phyloP scores from a whole-genome alignment of 2,888 invertebrate genomes.

The Platerodrilus igneus region DNA sequence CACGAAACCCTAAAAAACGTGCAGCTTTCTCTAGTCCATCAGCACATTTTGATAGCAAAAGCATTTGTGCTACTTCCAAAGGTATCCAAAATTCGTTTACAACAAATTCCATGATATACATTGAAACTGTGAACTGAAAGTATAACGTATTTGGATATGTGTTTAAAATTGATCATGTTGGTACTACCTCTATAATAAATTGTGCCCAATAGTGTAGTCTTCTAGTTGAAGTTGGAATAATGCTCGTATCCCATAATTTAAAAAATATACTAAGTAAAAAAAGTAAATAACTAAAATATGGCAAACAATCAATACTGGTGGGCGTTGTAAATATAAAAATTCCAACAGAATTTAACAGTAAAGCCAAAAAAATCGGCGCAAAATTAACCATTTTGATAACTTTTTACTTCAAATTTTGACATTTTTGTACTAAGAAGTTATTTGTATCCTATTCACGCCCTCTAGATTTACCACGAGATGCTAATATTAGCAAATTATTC shows the following conservation, averaged over 20 bases:
- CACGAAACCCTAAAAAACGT: constrained; percentile 27
- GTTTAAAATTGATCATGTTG: constrained; percentile 9
- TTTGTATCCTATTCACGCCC: too few species aligned
- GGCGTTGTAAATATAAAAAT: constrained; percentile 38
- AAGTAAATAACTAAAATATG: constrained; percentile 37
- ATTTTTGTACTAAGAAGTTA: too few species aligned
- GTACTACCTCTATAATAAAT: constrained; percentile 14
- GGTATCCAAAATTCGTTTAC: constrained; percentile 45
- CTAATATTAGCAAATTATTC: too few species aligned
- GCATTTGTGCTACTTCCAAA: constrained; percentile 34
- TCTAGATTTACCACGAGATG: too few species aligned
- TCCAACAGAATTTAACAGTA: constrained; percentile 35
- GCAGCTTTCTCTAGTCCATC: constrained; percentile 30
- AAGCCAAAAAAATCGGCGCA: constrained; percentile 37
- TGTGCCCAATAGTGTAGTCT: constrained; percentile 24
- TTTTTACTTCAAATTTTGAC: too few species aligned
- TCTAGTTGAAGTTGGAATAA: constrained; percentile 39
- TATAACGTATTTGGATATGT: constrained; percentile 1
- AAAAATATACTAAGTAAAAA: constrained; percentile 38
- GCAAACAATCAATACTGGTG: constrained; percentile 32
- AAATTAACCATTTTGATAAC: constrained; percentile 41
- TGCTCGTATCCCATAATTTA: constrained; percentile 37
- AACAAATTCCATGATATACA: constrained; percentile 40
- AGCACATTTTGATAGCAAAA: constrained; percentile 31
- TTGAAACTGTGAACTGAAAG: constrained; percentile 37